Evolutionary conservation across 1,140 invertebrate genomes (phyloP).

Genomic region (Megathymus violae): DNA sequence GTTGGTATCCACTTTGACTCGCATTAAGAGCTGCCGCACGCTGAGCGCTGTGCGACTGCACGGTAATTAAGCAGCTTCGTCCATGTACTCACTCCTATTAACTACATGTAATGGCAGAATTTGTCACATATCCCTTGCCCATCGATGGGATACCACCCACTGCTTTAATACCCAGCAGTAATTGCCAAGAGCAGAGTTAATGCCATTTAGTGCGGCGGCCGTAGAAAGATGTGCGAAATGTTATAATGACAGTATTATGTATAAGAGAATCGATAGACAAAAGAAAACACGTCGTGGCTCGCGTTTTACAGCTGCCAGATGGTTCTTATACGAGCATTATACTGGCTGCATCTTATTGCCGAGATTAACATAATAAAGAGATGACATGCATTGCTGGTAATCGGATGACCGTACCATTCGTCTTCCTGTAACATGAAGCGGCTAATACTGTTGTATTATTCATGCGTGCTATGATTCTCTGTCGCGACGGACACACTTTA

Average conservation of each 20-base stretch:
- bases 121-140: neutral
- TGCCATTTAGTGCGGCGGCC: neutral
- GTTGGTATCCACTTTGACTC: neutral
- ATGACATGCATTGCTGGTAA: constrained; percentile 16
- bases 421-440: constrained; percentile 13
- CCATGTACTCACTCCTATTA: neutral
- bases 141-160: constrained; percentile 18
- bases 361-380: constrained; percentile 20
- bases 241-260: neutral
- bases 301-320: neutral
- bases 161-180: neutral
- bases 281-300: neutral
- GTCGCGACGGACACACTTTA: constrained; percentile 5
- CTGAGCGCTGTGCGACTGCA: constrained; percentile 2
- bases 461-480: constrained; percentile 13
- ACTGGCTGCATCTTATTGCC: neutral
- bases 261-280: neutral
- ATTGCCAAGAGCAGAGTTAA: constrained; percentile 1
- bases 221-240: neutral
- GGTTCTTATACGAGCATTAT: neutral
- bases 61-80: constrained; percentile 12
- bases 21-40: neutral
- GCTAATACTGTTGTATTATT: constrained; percentile 24
- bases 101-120: constrained; percentile 1
- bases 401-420: constrained; percentile 15